Conservation (phyloP, 2,113 vertebrate genomes). For the Eudyptes chrysolophus region DNA sequence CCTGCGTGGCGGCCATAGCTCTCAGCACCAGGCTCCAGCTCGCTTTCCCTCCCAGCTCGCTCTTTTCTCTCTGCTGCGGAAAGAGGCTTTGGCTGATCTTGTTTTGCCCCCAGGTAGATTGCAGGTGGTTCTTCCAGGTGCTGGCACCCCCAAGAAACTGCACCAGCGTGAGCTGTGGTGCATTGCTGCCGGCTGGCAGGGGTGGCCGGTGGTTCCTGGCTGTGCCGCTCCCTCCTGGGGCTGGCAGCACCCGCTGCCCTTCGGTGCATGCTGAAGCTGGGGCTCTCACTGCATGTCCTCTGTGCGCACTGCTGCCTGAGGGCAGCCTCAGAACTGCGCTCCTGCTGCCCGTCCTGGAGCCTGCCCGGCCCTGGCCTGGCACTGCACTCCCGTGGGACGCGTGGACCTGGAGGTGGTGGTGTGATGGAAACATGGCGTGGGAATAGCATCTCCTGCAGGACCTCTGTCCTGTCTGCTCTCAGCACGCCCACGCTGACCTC, state of each 20-base stretch:
- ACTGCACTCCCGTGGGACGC: not conserved
- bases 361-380: not conserved
- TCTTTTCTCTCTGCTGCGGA: constrained; percentile 53
- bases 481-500: constrained; percentile 23
- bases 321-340: not conserved
- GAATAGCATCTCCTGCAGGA: not conserved
- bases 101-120: constrained; percentile 16
- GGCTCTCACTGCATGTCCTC: constrained; percentile 40
- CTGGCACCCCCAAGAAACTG: not conserved
- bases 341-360: not conserved
- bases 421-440: not conserved
- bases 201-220: not conserved
- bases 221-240: not conserved
- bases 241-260: not conserved
- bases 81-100: constrained; percentile 60
- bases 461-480: constrained; percentile 23
- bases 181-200: not conserved
- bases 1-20: not conserved
- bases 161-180: not conserved
- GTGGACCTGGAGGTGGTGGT: not conserved
- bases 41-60: constrained; percentile 48
- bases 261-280: constrained; percentile 51
- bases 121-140: not conserved
- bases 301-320: not conserved
- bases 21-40: not conserved